Percentiles rank a stretch among this genome's conserved stretches.
phyloP scores from a whole-genome alignment of 2,888 invertebrate genomes.

The Bedellia somnulentella region DNA sequence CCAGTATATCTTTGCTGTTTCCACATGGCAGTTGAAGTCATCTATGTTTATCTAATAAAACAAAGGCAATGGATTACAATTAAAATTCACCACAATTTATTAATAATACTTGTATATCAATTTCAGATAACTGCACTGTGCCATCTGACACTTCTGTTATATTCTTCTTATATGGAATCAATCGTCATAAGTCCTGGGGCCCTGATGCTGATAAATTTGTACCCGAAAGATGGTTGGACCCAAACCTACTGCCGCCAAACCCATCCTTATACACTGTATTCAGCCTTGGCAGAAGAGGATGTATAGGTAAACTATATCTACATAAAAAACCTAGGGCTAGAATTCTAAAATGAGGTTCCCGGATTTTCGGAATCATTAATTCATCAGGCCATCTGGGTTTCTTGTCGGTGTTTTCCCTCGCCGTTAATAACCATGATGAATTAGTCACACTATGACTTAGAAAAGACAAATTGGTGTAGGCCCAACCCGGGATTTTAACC shows the following conservation, averaged over 20 bases:
- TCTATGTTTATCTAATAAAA: too few species aligned
- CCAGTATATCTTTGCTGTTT: too few species aligned
- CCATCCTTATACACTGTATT: slow-evolving; percentile 25
- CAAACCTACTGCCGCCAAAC: slow-evolving; percentile 19
- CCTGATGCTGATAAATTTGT: slow-evolving; percentile 22
- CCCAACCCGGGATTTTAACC: too few species aligned
- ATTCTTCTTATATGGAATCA: slow-evolving; percentile 23
- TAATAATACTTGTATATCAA: too few species aligned
- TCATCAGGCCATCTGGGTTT: not conserved
- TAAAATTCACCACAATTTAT: too few species aligned
- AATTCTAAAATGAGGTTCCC: too few species aligned
- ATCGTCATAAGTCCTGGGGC: slow-evolving; percentile 29
- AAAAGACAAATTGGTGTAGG: too few species aligned
- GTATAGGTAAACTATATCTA: slow-evolving; percentile 22
- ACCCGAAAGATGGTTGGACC: slow-evolving; percentile 31
- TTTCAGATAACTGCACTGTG: slow-evolving; percentile 23
- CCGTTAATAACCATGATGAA: not conserved
- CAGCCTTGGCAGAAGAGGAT: slow-evolving; percentile 26
- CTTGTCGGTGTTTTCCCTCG: not conserved
- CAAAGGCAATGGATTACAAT: too few species aligned
- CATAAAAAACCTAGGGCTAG: too few species aligned
- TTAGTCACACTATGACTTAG: too few species aligned
- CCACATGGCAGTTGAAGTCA: too few species aligned
- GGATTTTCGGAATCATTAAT: not conserved
- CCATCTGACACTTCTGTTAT: slow-evolving; percentile 23